Evolutionary conservation across 2,888 invertebrate species (phyloP).

Genomic region (Drosophila kanekoi): DNA sequence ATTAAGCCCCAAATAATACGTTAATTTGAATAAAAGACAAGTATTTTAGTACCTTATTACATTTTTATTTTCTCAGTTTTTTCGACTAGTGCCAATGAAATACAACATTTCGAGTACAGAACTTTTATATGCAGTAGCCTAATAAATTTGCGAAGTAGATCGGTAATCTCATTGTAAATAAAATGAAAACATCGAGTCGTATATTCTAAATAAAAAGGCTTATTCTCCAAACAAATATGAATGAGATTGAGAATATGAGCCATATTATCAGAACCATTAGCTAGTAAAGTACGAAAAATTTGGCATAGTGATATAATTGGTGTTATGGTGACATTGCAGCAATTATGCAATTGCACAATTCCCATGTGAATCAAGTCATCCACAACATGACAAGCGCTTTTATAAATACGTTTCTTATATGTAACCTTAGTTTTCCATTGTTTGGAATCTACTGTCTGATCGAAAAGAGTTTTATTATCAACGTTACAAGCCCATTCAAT

Average conservation of each 20-base stretch:
- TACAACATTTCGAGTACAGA: constrained; percentile 75
- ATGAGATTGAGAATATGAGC: constrained; percentile 68
- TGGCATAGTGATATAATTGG: constrained; percentile 72
- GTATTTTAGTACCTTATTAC: not conserved
- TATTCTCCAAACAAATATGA: constrained; percentile 73
- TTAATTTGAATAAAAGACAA: constrained; percentile 15
- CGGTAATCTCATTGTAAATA: constrained; percentile 62
- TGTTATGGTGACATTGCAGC: constrained; percentile 78
- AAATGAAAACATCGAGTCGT: constrained; percentile 63
- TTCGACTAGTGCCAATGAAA: constrained; percentile 72
- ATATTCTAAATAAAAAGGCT: constrained; percentile 63
- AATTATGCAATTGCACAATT: constrained; percentile 64
- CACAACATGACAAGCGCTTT: constrained; percentile 63
- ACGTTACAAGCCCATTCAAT: constrained; percentile 59
- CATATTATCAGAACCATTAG: constrained; percentile 63
- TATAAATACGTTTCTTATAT: constrained; percentile 61
- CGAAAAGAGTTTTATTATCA: constrained; percentile 72
- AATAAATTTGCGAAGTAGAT: constrained; percentile 60
- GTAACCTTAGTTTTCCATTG: constrained; percentile 66
- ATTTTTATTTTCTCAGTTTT: constrained; percentile 23
- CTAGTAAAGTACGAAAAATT: constrained; percentile 60
- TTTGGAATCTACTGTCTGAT: constrained; percentile 53
- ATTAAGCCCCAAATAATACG: too few species aligned
- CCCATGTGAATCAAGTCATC: constrained; percentile 70
- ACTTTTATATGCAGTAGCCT: constrained; percentile 69